Percentiles rank a stretch among this genome's conserved stretches.
phyloP scores from a whole-genome alignment of 2,888 invertebrate genomes.

The Steinernema hermaphroditum region DNA sequence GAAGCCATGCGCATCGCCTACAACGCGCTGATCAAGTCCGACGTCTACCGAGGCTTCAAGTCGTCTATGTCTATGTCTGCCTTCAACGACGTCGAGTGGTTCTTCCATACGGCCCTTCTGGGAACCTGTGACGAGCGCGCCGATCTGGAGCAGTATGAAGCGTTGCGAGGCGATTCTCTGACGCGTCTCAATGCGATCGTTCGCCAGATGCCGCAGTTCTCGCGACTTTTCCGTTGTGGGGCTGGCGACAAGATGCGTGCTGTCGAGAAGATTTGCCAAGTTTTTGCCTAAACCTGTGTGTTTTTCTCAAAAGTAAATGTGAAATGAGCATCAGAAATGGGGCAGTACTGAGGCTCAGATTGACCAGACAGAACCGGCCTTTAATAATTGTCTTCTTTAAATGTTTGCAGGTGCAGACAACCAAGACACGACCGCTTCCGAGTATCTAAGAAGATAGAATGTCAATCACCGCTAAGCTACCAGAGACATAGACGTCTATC shows the following conservation, averaged over 20 bases:
- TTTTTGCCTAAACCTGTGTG: no score
- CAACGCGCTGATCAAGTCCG: neutral
- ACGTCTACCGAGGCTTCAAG: neutral
- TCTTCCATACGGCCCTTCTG: neutral
- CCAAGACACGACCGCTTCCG: no score
- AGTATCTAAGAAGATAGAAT: neutral
- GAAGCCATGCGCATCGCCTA: neutral
- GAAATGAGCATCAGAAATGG: neutral
- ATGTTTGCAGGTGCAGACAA: no score
- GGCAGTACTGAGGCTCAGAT: neutral
- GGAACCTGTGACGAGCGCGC: neutral
- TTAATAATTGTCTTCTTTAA: neutral
- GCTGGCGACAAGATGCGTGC: neutral
- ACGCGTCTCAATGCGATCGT: neutral
- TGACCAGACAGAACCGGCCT: neutral
- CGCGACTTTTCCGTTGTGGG: neutral
- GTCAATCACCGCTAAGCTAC: neutral
- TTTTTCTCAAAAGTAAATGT: neutral
- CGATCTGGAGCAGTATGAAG: neutral
- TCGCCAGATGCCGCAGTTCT: neutral
- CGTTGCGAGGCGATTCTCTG: neutral
- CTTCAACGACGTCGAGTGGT: constrained; percentile 1
- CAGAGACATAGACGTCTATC: no score
- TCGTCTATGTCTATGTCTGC: neutral
- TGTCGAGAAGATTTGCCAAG: neutral